These are phyloP conservation scores for Diacarnus erythraeanus DNA, from an alignment of 37 sponge, comb jelly and placozoan species.

Conservation along the genomic window DNA sequence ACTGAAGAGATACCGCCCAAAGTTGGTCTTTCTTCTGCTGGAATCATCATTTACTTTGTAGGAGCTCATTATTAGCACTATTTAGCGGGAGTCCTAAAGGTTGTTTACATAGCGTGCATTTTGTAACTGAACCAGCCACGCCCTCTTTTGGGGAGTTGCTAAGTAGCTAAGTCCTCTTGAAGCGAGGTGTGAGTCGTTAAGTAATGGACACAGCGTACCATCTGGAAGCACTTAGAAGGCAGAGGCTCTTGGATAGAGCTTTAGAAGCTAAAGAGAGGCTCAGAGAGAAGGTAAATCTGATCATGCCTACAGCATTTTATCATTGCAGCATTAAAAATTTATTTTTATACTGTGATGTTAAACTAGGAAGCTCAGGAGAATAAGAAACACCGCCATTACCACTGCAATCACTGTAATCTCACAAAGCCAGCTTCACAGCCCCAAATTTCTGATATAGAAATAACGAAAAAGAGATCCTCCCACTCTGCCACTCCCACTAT, in stretches of 20 bases:
- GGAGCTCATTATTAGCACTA: no score
- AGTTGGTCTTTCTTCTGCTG: background rate
- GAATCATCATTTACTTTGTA: no score
- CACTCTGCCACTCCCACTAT: background rate
- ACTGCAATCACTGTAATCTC: background rate
- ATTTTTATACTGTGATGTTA: no score
- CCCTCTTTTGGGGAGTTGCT: constrained; percentile 20
- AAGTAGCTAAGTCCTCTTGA: background rate
- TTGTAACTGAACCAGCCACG: constrained; percentile 29
- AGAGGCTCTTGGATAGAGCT: constrained; percentile 58
- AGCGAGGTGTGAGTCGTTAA: constrained; percentile 20
- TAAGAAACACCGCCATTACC: background rate
- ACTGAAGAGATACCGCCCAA: constrained; percentile 38
- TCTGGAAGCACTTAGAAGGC: constrained; percentile 67
- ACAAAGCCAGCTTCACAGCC: background rate
- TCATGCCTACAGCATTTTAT: background rate
- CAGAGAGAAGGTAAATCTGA: background rate
- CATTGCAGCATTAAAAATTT: background rate
- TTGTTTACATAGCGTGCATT: background rate
- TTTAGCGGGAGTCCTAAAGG: no score
- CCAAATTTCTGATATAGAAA: background rate
- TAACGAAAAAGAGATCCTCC: background rate
- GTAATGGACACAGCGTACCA: constrained; percentile 63
- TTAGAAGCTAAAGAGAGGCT: constrained; percentile 14
- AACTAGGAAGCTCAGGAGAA: background rate